Base-by-base conservation (phyloP, 2,113 vertebrate genomes). In the Micronycteris hirsuta region DNA sequence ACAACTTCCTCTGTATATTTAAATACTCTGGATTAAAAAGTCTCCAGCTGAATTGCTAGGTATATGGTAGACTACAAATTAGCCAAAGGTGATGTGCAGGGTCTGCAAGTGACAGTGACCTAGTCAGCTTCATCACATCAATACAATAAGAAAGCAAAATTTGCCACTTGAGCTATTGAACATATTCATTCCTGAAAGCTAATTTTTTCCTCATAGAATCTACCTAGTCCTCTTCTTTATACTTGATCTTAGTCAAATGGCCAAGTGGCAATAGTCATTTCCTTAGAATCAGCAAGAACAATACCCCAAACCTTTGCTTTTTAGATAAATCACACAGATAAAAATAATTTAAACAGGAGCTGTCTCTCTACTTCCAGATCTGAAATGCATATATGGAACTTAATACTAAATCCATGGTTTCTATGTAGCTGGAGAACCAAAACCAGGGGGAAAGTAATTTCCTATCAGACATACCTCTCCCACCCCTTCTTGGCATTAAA, bases 1-100 rank as follows among this genome's bases (percentile, higher is more conserved):
- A 93, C 43, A 77, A 92, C 80, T 97, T 96, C 76, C 91, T 94
- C 70, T 49, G 58, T 90, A 81, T 93, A 96, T 88, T 96, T 97
- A 96, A 97, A 82, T 73, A 15, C 13, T 88, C 56, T 56, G 80
- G 43, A 86, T 97, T 93, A 65, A 93, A 92, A 96, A 83, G 67
- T 61, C 52, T 92, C 73, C 78, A 94, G 36, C 14, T 92, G 36
- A 95, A 94, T 16, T 93, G 13, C 49, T 94, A 93, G n/a, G 63
- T 84, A 89, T 28, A 43, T 22, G 49, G 45, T 41, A 63, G 41
- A 94, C 61, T 78, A 87, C 11, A 80, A 82, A 94, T 68, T 71
- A 77, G 82, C 16, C 77, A 93, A 93, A 89, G 52, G 54, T 81
- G 17, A n/a, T 74, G 2, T 77, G 84, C 33, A 81, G 26, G 26